Conservation (phyloP, 2,113 vertebrate genomes). For the Coptodon rendalli region DNA sequence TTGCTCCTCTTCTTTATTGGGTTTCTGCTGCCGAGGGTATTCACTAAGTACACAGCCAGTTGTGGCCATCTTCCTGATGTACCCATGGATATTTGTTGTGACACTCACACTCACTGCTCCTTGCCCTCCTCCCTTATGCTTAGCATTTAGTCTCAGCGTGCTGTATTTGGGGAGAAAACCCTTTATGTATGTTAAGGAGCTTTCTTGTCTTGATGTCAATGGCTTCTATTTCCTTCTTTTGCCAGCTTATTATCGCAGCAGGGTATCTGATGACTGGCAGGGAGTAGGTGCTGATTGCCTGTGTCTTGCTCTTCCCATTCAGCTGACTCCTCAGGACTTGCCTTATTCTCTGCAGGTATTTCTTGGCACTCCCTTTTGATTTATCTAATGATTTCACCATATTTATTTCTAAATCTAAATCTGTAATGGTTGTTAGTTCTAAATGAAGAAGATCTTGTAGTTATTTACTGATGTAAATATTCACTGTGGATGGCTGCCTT, state of each 20-base stretch:
- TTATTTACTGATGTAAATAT: too few relatives aligned
- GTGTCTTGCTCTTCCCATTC: not conserved
- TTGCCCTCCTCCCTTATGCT: not conserved
- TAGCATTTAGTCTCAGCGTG: not conserved
- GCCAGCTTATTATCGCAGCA: accelerated
- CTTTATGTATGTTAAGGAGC: not conserved
- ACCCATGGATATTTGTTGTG: not conserved
- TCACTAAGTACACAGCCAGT: not conserved
- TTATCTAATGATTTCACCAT: not conserved
- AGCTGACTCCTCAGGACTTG: not conserved
- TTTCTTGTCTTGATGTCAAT: not conserved
- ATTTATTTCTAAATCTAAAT: not conserved
- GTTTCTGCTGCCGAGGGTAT: not conserved
- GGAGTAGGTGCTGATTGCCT: not conserved
- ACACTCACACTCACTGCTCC: not conserved
- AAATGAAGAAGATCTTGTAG: not conserved
- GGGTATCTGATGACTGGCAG: not conserved
- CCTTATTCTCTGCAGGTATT: not conserved
- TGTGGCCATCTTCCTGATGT: not conserved
- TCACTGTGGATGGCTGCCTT: too few relatives aligned
- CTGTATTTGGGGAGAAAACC: not conserved
- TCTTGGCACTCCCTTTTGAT: not conserved
- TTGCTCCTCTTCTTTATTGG: not conserved
- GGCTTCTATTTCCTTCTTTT: not conserved
- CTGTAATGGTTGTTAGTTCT: not conserved